Evolutionary conservation across 1,140 invertebrate genomes (phyloP), one percentile per base, ranked within the genome.

Genomic region (Anthonomus grandis): DNA sequence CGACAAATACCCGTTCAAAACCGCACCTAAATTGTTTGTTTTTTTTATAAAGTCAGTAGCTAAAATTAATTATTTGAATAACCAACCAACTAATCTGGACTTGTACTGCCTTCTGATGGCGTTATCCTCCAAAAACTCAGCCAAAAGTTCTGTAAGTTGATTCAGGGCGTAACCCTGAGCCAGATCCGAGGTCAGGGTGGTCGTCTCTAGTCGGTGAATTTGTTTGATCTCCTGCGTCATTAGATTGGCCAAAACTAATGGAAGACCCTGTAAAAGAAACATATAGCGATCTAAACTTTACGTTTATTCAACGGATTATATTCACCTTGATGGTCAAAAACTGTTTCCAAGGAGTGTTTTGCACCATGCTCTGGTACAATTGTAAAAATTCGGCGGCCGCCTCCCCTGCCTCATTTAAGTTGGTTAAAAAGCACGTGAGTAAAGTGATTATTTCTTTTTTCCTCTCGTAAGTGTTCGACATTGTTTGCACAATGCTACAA

Each of bases 1-100:
- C 0, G 91, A 92, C 36, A 98, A 78, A 76, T 98, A 98, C 0
- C 95, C 95, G 75, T 96, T 93, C 0, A 98, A 79, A 5, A 95
- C 86, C 57, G 91, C 85, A 34, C 91, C 55, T 57, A 23, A 42
- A 48, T 3, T 8, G 22, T 15, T n/a, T n/a, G n/a, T n/a, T n/a
- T n/a, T n/a, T n/a, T n/a, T n/a, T n/a, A n/a, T n/a, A n/a, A n/a
- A n/a, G n/a, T n/a, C n/a, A n/a, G n/a, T n/a, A n/a, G n/a, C n/a
- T n/a, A n/a, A n/a, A n/a, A n/a, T n/a, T n/a, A n/a, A n/a, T n/a
- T n/a, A n/a, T n/a, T n/a, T n/a, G n/a, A n/a, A n/a, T n/a, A n/a
- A n/a, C n/a, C 34, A 22, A 57, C 54, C 87, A 5, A 98, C 88
- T 47, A 98, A 77, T 46, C 87, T 80, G 2, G 87, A 87, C 76